A percentile compares a stretch with the other conserved stretches of the same genome.
phyloP scores from a whole-genome alignment of 2,113 vertebrate species.

The Bufo bufo region DNA sequence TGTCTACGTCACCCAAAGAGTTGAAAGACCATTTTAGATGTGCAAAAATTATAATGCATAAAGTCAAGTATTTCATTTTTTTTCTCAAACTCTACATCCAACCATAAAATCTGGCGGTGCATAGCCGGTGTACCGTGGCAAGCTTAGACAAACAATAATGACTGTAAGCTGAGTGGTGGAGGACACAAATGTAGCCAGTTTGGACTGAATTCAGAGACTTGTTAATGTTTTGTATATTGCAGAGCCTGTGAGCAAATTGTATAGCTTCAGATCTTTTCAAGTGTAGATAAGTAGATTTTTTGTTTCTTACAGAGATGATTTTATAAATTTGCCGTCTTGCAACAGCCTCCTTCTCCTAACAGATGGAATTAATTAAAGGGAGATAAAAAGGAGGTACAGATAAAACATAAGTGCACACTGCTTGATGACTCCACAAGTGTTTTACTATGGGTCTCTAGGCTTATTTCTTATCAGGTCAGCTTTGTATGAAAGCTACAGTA shows the following conservation, averaged over 20 bases:
- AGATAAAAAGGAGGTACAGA: not conserved
- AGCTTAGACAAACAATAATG: not conserved
- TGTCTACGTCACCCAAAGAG: not conserved
- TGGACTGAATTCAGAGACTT: conserved; percentile 9
- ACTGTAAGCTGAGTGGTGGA: not conserved
- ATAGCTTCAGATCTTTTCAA: conserved; percentile 14
- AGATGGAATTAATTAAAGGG: conserved; percentile 27
- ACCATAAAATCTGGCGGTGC: not conserved
- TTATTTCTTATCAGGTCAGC: not conserved
- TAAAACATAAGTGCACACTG: not conserved
- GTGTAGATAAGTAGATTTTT: conserved; percentile 37
- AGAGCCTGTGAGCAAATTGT: conserved; percentile 17
- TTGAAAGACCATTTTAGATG: not conserved
- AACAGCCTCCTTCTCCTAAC: not conserved
- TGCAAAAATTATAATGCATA: not conserved
- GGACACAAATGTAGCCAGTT: conserved; percentile 3
- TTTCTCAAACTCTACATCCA: not conserved
- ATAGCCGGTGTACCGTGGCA: not conserved
- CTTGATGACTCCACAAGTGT: conserved; percentile 25
- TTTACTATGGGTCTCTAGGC: not conserved
- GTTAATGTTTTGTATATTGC: conserved; percentile 7
- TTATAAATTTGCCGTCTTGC: not conserved
- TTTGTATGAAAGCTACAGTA: not conserved
- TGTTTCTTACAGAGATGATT: conserved; percentile 16
- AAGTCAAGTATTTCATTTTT: not conserved